Percentiles rank a stretch among this genome's conserved stretches.
Conservation (phyloP, 2,888 invertebrate genomes). For the Exephanes ischioxanthus region DNA sequence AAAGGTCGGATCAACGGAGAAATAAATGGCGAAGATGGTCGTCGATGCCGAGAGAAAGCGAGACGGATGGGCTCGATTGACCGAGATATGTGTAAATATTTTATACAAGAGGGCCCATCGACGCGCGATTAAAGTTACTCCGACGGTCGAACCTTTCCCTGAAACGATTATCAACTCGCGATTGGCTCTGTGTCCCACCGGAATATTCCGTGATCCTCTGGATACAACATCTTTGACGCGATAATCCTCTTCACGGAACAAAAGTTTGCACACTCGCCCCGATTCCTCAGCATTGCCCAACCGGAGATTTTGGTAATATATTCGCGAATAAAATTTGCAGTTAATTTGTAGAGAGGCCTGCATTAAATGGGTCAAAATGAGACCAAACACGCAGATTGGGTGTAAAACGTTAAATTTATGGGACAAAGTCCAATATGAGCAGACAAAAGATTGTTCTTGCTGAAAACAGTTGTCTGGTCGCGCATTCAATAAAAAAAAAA, state of each 20-base stretch:
- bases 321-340: conserved; percentile 23
- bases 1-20: conserved; percentile 40
- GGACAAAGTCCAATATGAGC: background rate
- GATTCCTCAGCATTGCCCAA: conserved; percentile 23
- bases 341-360: background rate
- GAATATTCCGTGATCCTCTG: conserved; percentile 64
- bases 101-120: conserved; percentile 44
- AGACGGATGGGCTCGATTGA: conserved; percentile 43
- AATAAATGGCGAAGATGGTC: conserved; percentile 20
- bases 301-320: conserved; percentile 55
- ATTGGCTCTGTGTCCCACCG: conserved; percentile 53
- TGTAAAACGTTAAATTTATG: background rate
- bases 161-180: conserved; percentile 72
- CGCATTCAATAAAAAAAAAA: background rate
- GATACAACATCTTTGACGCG: conserved; percentile 51
- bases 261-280: conserved; percentile 35
- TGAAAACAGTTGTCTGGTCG: background rate
- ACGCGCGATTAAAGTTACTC: conserved; percentile 56
- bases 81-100: conserved; percentile 58
- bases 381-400: background rate
- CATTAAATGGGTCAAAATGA: background rate
- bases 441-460: background rate
- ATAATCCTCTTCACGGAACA: conserved; percentile 61
- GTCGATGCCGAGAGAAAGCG: conserved; percentile 33
- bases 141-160: conserved; percentile 69